These are phyloP conservation scores for Phyllostomus discolor DNA, from an alignment of 2,113 vertebrate species.

Conservation along the genomic window DNA sequence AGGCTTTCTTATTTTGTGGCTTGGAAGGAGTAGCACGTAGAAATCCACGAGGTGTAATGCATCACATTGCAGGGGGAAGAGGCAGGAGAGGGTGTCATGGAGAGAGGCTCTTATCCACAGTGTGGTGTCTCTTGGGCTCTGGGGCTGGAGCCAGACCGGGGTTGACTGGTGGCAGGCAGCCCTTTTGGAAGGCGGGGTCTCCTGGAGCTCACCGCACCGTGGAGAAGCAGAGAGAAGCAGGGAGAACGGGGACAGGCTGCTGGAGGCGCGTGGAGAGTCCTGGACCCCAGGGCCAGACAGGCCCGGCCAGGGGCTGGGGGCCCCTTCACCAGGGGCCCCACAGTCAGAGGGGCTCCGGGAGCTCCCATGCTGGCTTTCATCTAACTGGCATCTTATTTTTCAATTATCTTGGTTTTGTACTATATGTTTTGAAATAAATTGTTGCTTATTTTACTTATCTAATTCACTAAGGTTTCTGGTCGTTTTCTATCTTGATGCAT, in stretches of 20 bases:
- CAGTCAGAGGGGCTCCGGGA: not conserved
- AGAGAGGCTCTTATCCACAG: not conserved
- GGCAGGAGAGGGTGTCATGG: not conserved
- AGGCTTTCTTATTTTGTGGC: not conserved
- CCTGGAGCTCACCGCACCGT: not conserved
- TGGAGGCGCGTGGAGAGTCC: rapidly evolving
- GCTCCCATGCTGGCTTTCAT: not conserved
- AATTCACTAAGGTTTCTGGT: not conserved
- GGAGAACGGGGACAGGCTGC: not conserved
- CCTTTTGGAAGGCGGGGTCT: not conserved
- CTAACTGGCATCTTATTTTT: not conserved
- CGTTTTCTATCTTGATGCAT: not conserved
- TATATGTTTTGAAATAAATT: not conserved
- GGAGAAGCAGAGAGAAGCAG: not conserved
- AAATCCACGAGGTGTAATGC: rapidly evolving
- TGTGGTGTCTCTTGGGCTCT: not conserved
- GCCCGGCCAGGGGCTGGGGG: not conserved
- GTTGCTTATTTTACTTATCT: not conserved
- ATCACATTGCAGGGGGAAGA: not conserved
- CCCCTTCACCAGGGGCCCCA: rapidly evolving
- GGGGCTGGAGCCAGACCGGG: not conserved
- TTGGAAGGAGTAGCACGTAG: not conserved
- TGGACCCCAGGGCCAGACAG: rapidly evolving
- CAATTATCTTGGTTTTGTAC: too few relatives aligned
- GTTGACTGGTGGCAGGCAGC: not conserved